phyloP scores from a whole-genome alignment of 1,140 invertebrate genomes.

The Pygmarrhopalites habei region DNA sequence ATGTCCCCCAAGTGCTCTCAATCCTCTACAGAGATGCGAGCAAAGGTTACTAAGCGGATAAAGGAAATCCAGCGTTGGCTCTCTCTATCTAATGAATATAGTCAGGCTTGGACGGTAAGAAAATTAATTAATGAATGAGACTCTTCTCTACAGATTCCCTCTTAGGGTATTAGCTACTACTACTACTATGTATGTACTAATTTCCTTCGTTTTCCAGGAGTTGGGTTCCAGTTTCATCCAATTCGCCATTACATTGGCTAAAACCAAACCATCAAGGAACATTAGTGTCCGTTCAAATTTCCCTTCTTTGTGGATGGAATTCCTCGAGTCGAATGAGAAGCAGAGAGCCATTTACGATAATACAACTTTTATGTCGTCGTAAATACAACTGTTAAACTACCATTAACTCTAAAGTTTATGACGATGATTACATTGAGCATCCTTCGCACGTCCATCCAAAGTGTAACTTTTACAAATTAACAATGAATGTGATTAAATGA shows the following conservation, averaged over 20 bases:
- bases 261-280: not conserved
- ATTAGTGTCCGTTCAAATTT: conserved; percentile 15
- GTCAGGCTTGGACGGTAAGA: conserved; percentile 23
- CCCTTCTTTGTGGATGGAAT: conserved; percentile 24
- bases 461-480: too few species aligned
- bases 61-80: conserved; percentile 45
- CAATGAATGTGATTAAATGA: too few species aligned
- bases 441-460: too few species aligned
- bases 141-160: not conserved
- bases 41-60: conserved; percentile 41
- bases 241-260: conserved; percentile 1
- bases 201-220: conserved; percentile 10
- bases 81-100: conserved; percentile 25
- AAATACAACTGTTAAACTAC: too few species aligned
- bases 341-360: conserved; percentile 6
- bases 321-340: conserved; percentile 17
- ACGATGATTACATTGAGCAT: too few species aligned
- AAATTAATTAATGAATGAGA: not conserved
- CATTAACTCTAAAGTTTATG: too few species aligned
- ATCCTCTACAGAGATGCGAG: conserved; percentile 1
- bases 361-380: too few species aligned
- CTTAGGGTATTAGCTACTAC: too few species aligned
- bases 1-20: conserved; percentile 9
- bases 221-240: conserved; percentile 18
- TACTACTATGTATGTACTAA: not conserved